phyloP scores from a whole-genome alignment of 2,888 invertebrate genomes.

The Leucophenga maculata region DNA sequence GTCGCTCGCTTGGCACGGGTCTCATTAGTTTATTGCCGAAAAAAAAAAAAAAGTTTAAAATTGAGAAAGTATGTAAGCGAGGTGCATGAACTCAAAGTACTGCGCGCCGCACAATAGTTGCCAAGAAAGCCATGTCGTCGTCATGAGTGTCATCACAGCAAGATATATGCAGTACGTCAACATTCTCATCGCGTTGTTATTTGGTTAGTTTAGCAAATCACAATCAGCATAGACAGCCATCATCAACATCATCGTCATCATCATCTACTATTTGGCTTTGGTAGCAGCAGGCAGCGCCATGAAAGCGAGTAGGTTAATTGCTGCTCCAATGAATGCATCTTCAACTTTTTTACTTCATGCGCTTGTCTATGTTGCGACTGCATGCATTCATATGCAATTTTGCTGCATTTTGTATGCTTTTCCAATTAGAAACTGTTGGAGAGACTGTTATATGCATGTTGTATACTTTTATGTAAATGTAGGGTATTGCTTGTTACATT shows the following conservation, averaged over 20 bases:
- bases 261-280: not conserved
- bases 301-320: slow-evolving; percentile 58
- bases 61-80: not conserved
- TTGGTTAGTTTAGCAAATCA: no score
- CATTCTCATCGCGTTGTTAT: no score
- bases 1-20: slow-evolving; percentile 52
- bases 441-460: not conserved
- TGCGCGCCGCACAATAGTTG: not conserved
- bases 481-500: no score
- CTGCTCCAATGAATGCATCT: slow-evolving; percentile 36
- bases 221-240: no score
- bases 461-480: not conserved
- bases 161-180: no score
- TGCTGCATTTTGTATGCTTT: slow-evolving; percentile 46
- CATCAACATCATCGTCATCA: no score
- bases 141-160: no score
- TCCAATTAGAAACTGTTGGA: slow-evolving; percentile 59
- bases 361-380: not conserved
- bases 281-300: slow-evolving; percentile 5
- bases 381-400: slow-evolving; percentile 38
- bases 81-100: slow-evolving; percentile 6
- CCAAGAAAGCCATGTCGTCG: not conserved
- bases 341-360: not conserved
- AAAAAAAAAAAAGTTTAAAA: slow-evolving; percentile 37
- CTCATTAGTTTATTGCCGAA: slow-evolving; percentile 63